Base-by-base conservation (phyloP, 2,797 vertebrate species). In the Rhyacichthys aspro region DNA sequence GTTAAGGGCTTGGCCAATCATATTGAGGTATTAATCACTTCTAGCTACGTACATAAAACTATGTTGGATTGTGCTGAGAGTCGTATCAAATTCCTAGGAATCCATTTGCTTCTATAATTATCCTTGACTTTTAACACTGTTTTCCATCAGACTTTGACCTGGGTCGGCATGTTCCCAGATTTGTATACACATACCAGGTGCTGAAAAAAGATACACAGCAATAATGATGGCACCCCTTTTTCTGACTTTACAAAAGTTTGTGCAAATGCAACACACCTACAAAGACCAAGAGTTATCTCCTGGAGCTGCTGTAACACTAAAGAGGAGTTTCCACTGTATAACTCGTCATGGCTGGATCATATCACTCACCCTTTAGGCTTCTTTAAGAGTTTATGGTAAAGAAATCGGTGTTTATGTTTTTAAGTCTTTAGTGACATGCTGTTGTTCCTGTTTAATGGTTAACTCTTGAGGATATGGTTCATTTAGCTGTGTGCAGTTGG, bases 401-500 rank as follows among this genome's bases (percentile, higher is more conserved):
- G 55, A 39, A 77, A 62, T 72, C 62, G 58, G 39, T 53, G 44
- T 67, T 56, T 46, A 69, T 33, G 36, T 44, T 53, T 59, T 48
- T 56, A 57, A 58, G 44, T 6, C 23, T 28, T 28, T 28, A 38
- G 12, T 0, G 18, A n/a, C 8, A 43, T 6, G 47, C 55, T 56
- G 61, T 42, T 53, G 34, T 77, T 86, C 50, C 67, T 76, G 70
- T 83, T 87, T 87, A 88, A 89, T 88, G 48, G 63, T 86, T 90
- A 49, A 85, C 71, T 38, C 16, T 10, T 6, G 15, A 84, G 59
- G 66, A 67, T 67, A 67, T 41, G 59, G 36, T 36, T 10, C 41
- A 12, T 32, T 32, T 43, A 74, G 63, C 23, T 28, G 23, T 28
- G 23, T 55, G 44, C 55, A n/a, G 10, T 7, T 19, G 12, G 42